Conservation (phyloP, 2,888 invertebrate genomes). For the Norana najaformis region DNA sequence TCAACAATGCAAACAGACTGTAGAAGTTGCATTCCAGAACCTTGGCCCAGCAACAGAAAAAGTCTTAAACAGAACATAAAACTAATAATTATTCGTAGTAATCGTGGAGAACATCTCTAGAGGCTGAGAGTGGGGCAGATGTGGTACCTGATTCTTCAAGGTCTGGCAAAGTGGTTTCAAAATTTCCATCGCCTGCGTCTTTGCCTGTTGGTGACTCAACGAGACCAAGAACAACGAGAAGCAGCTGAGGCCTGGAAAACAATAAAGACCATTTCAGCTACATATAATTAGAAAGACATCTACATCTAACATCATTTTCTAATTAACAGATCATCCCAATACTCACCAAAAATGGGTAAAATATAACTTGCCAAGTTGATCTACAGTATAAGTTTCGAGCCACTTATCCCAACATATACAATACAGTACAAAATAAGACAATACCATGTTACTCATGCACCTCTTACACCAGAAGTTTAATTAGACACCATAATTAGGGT, state of each 20-base stretch:
- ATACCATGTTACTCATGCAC: not conserved
- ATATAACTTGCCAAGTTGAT: not conserved
- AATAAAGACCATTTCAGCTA: not conserved
- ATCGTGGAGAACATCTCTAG: not conserved
- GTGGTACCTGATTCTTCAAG: not conserved
- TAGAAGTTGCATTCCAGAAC: too few relatives aligned
- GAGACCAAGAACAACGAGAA: constrained; percentile 77
- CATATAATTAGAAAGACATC: not conserved
- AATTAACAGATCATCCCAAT: not conserved
- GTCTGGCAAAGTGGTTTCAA: constrained; percentile 70
- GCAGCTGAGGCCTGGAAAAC: constrained; percentile 63
- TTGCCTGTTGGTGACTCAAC: constrained; percentile 87
- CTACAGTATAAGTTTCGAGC: not conserved
- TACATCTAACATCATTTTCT: not conserved
- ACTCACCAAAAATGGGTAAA: not conserved
- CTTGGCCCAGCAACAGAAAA: too few relatives aligned
- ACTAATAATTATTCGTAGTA: not conserved
- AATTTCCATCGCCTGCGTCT: constrained; percentile 75
- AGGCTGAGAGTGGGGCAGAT: not conserved
- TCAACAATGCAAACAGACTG: too few relatives aligned
- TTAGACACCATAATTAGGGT: not conserved
- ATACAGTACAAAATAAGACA: not conserved
- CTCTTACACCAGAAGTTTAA: not conserved
- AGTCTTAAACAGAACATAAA: not conserved
- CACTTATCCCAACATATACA: not conserved